Evolutionary conservation across 2,113 vertebrate genomes (phyloP).

Genomic region (Chloebia gouldiae): DNA sequence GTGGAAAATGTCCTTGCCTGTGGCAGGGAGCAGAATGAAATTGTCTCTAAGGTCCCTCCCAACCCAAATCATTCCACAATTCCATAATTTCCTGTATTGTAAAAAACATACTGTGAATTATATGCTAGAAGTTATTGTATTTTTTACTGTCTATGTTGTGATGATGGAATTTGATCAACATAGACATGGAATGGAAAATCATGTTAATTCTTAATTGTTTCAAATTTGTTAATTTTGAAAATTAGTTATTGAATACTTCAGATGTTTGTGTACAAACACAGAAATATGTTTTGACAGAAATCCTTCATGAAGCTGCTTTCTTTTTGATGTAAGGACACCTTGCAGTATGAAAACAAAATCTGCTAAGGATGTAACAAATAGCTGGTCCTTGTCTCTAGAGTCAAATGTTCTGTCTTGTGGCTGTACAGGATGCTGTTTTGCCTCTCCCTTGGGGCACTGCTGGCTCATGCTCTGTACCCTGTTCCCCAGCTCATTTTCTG

Average conservation of each 20-base stretch:
- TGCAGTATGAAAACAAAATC: not conserved
- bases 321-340: not conserved
- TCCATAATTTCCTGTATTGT: not conserved
- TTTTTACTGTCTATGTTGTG: not conserved
- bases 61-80: not conserved
- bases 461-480: rapidly evolving
- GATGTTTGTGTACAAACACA: not conserved
- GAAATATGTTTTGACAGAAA: not conserved
- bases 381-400: not conserved
- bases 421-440: not conserved
- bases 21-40: not conserved
- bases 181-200: not conserved
- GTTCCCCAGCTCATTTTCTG: not conserved
- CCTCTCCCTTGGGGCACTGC: not conserved
- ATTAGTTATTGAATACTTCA: not conserved
- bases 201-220: too few relatives aligned
- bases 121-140: not conserved
- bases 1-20: not conserved
- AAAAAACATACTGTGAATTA: not conserved
- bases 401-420: not conserved
- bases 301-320: not conserved
- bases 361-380: not conserved
- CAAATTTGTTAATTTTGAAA: not conserved
- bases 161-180: not conserved
- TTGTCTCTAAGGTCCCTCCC: not conserved